These are phyloP conservation scores for Vanessa atalanta DNA, from an alignment of 1,140 invertebrate species.

Conservation along the genomic window DNA sequence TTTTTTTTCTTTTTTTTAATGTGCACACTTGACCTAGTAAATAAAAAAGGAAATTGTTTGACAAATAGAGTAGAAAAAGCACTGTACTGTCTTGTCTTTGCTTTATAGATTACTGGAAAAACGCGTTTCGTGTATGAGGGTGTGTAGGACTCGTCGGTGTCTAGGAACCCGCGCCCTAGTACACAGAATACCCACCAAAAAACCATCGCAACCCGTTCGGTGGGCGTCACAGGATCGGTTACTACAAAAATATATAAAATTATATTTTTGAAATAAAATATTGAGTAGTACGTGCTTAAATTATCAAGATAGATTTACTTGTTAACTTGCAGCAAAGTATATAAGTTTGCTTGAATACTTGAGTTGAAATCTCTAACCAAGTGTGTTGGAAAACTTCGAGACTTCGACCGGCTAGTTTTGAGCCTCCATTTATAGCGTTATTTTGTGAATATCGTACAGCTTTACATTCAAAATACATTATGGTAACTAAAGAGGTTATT, in stretches of 20 bases:
- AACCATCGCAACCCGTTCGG: no score
- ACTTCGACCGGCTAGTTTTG: neutral
- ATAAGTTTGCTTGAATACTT: slow-evolving; percentile 1
- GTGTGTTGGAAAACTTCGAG: neutral
- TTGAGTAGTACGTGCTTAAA: neutral
- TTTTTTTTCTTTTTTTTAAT: no score
- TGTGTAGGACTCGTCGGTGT: no score
- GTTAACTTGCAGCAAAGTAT: slow-evolving; percentile 1
- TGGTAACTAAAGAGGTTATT: neutral
- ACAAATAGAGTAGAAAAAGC: no score
- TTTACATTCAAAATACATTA: neutral
- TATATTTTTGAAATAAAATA: neutral
- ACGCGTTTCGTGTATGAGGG: no score
- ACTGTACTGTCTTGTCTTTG: no score
- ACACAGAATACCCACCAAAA: no score
- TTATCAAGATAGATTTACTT: slow-evolving; percentile 3
- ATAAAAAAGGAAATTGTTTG: no score
- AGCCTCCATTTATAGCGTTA: neutral
- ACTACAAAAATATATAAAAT: neutral
- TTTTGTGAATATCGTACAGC: neutral
- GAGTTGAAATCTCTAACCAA: neutral
- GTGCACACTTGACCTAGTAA: no score
- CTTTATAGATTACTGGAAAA: no score
- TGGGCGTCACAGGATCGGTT: no score
- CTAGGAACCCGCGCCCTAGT: no score